Evolutionary conservation across 2,888 invertebrate genomes (phyloP).

Genomic region (Mallateleia sp.): DNA sequence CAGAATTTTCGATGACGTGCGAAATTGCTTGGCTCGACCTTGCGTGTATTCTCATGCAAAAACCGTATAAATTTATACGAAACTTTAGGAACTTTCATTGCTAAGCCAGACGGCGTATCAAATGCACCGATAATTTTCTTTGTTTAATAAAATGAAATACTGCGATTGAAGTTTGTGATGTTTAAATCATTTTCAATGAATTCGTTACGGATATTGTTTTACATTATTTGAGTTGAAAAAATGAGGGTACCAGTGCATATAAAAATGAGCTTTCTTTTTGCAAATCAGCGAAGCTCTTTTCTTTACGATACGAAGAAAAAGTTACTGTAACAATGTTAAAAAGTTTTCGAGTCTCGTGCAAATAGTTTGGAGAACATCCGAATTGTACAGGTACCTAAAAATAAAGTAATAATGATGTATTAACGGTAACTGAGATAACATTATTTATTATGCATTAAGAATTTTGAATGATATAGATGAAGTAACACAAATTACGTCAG

Average conservation of each 20-base stretch:
- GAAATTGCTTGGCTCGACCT: constrained; percentile 9
- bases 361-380: constrained; percentile 7
- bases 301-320: background rate
- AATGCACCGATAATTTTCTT: background rate
- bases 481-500: too few relatives aligned
- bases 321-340: constrained; percentile 24
- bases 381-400: background rate
- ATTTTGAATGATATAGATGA: too few relatives aligned
- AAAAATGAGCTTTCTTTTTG: constrained; percentile 1
- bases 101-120: constrained; percentile 6
- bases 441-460: background rate
- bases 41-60: constrained; percentile 16
- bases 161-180: too few relatives aligned
- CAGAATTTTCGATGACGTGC: constrained; percentile 13
- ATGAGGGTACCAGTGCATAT: background rate
- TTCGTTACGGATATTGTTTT: too few relatives aligned
- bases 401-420: too few relatives aligned
- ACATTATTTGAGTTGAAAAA: too few relatives aligned
- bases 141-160: constrained; percentile 3
- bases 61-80: constrained; percentile 28
- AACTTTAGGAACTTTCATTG: constrained; percentile 8
- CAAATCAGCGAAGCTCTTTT: background rate
- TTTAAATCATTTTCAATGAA: too few relatives aligned
- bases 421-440: background rate
- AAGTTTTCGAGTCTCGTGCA: constrained; percentile 8